These are phyloP conservation scores for Scytalopus superciliaris DNA, from an alignment of 2,113 vertebrate genomes.

Conservation along the genomic window DNA sequence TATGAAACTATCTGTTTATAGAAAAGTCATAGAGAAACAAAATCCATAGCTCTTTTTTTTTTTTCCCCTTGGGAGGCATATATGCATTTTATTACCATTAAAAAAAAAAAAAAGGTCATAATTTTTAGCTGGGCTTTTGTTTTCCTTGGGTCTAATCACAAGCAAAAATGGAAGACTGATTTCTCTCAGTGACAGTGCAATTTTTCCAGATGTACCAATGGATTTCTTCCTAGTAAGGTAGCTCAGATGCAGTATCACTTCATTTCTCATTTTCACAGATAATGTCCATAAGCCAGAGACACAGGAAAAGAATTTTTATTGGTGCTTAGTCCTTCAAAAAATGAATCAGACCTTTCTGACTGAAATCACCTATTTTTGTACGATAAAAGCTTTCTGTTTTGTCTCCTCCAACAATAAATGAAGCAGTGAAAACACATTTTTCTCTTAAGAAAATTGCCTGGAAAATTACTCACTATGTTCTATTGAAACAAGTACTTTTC, in stretches of 20 bases:
- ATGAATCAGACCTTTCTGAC: not conserved
- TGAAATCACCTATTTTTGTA: not conserved
- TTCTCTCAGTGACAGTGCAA: not conserved
- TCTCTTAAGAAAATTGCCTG: not conserved
- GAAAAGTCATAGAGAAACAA: not conserved
- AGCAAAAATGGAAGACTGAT: not conserved
- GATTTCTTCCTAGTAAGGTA: not conserved
- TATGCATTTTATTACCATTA: not conserved
- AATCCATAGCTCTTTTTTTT: not conserved
- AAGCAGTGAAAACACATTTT: not conserved
- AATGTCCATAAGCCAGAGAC: not conserved
- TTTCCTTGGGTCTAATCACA: not conserved
- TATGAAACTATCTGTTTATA: not conserved
- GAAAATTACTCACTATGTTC: not conserved
- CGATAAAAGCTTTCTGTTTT: not conserved
- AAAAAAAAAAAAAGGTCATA: not conserved
- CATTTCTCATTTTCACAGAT: not conserved
- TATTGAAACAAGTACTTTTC: not conserved
- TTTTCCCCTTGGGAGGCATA: not conserved
- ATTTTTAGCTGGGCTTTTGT: not conserved
- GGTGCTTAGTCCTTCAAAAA: not conserved
- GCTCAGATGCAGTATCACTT: not conserved
- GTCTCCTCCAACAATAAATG: not conserved
- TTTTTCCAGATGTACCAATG: not conserved
- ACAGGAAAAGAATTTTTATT: not conserved